phyloP scores from a whole-genome alignment of 2,888 invertebrate species.

The Syritta pipiens region DNA sequence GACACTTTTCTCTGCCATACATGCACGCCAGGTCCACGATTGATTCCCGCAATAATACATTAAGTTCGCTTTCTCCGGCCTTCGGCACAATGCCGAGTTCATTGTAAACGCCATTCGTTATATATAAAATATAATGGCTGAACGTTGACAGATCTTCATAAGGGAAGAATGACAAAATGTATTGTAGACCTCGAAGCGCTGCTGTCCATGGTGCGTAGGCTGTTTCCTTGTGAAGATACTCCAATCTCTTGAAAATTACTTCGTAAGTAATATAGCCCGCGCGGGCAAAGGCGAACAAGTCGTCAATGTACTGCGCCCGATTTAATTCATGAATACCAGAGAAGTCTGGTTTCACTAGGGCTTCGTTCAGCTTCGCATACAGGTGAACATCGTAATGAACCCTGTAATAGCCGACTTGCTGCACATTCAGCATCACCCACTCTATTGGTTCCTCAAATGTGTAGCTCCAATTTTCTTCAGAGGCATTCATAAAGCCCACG shows the following conservation, averaged over 20 bases:
- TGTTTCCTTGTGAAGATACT: conserved; percentile 84
- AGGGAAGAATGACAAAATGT: too few species aligned
- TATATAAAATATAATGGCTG: conserved; percentile 78
- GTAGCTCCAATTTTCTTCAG: neutral
- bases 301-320: conserved; percentile 90
- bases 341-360: conserved; percentile 79
- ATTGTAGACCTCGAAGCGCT: conserved; percentile 80
- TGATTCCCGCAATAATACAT: too few species aligned
- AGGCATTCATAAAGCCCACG: neutral
- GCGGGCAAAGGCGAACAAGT: conserved; percentile 87
- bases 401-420: conserved; percentile 84
- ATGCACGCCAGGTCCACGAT: too few species aligned
- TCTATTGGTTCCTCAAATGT: conserved; percentile 69
- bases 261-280: conserved; percentile 83
- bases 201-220: conserved; percentile 89
- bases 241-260: conserved; percentile 83
- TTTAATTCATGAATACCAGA: conserved; percentile 83
- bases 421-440: conserved; percentile 83
- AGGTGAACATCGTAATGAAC: conserved; percentile 84
- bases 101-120: conserved; percentile 80
- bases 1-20: conserved; percentile 81
- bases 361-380: conserved; percentile 81
- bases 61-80: conserved; percentile 80
- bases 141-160: conserved; percentile 71
- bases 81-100: conserved; percentile 80